Evolutionary conservation across 2,113 vertebrate genomes (phyloP).

Genomic region (Eretmochelys imbricata): DNA sequence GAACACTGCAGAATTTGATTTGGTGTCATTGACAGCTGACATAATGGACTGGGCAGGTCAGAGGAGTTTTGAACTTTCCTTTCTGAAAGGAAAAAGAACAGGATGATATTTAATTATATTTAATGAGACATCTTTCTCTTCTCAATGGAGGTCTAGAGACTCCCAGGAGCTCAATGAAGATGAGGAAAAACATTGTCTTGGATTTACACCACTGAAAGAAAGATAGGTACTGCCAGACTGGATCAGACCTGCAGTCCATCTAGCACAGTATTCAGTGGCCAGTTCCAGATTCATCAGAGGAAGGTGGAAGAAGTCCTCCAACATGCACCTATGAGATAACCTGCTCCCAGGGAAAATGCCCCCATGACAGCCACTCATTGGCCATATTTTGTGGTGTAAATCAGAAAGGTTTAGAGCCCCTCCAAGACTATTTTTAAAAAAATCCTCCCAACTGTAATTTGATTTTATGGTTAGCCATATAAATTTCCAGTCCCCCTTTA

Average conservation of each 20-base stretch:
- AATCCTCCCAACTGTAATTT: no score
- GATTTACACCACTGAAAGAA: neutral
- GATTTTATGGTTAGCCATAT: no score
- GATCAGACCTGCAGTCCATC: neutral
- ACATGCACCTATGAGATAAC: neutral
- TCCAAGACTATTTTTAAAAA: neutral
- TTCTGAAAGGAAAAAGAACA: neutral
- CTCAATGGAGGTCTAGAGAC: neutral
- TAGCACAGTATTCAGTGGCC: neutral
- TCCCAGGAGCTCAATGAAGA: neutral
- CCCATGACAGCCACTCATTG: no score
- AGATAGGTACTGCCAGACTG: neutral
- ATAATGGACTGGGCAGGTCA: no score
- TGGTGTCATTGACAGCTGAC: no score
- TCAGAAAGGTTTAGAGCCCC: neutral
- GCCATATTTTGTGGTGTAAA: no score
- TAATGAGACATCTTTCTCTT: neutral
- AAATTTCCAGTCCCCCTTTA: no score
- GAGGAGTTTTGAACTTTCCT: neutral
- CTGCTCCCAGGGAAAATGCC: neutral
- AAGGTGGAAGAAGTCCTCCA: neutral
- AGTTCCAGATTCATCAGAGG: neutral
- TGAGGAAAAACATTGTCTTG: neutral
- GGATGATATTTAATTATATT: neutral
- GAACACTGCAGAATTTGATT: no score